Conservation (phyloP, 92 coral and sea anemone species). For the Umimayanthus kanabou region DNA sequence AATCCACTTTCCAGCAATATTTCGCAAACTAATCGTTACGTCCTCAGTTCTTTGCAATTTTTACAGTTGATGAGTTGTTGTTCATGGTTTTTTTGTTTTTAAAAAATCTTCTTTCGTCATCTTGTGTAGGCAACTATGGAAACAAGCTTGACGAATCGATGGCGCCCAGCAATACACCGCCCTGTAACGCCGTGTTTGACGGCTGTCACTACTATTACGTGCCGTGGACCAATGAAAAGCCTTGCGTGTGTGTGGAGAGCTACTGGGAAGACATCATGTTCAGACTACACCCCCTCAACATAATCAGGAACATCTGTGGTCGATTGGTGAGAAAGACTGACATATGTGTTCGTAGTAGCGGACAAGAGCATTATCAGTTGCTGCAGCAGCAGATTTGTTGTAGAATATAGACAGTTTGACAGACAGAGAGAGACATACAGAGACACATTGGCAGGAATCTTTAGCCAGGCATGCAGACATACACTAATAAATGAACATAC, state of each 20-base stretch:
- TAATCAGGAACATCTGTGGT: slow-evolving; percentile 56
- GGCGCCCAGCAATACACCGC: slow-evolving; percentile 96
- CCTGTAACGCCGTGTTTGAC: slow-evolving; percentile 92
- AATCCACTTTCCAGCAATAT: too few relatives aligned
- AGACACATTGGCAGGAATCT: neutral
- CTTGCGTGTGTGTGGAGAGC: slow-evolving; percentile 93
- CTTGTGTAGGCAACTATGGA: slow-evolving; percentile 88
- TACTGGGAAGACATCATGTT: slow-evolving; percentile 96
- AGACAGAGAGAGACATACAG: neutral
- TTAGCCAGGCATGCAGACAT: neutral
- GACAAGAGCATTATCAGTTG: too few relatives aligned
- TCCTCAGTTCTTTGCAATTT: neutral
- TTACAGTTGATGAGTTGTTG: neutral
- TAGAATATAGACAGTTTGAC: neutral
- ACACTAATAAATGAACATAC: neutral
- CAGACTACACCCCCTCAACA: slow-evolving; percentile 84
- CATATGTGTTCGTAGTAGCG: neutral
- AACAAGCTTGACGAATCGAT: slow-evolving; percentile 95
- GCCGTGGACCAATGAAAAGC: slow-evolving; percentile 90
- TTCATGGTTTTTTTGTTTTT: neutral
- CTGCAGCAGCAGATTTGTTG: neutral
- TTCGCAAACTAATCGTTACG: too few relatives aligned
- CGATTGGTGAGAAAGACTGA: slow-evolving; percentile 72
- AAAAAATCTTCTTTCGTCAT: neutral
- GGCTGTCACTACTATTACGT: slow-evolving; percentile 85